A percentile compares a stretch with the other conserved stretches of the same genome.
Evolutionary conservation across 2,888 invertebrate species (phyloP).

Genomic region (Poecilobothrus nobilitatus): DNA sequence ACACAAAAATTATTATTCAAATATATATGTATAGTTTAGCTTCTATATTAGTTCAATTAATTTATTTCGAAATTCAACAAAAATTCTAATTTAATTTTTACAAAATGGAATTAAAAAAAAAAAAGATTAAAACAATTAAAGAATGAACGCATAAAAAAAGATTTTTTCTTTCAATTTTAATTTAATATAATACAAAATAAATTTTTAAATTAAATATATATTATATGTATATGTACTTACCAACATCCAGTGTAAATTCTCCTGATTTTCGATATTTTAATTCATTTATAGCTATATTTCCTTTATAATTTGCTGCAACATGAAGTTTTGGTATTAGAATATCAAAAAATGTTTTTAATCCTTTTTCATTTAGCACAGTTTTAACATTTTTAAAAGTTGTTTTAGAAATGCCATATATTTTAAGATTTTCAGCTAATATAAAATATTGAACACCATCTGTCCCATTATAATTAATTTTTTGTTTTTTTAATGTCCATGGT

Average conservation of each 20-base stretch:
- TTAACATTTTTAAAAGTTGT: constrained; percentile 48
- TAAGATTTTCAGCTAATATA: constrained; percentile 42
- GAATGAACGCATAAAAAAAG: no score
- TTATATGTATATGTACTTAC: constrained; percentile 29
- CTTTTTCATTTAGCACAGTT: constrained; percentile 45
- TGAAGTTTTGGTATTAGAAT: constrained; percentile 47
- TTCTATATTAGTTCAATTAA: no score
- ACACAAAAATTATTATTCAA: no score
- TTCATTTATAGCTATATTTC: constrained; percentile 38
- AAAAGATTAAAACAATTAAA: no score
- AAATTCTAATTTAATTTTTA: no score
- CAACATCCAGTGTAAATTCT: constrained; percentile 29
- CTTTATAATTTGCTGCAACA: constrained; percentile 49
- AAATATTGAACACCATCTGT: constrained; percentile 27
- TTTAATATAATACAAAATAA: no score
- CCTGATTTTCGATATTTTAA: constrained; percentile 50
- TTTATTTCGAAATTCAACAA: no score
- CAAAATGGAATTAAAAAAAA: no score
- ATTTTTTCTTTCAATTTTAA: no score
- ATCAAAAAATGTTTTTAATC: constrained; percentile 53
- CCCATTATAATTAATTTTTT: constrained; percentile 15
- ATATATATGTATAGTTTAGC: no score
- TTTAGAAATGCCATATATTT: constrained; percentile 45
- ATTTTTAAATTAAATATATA: no score
- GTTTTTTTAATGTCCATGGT: constrained; percentile 30